Evolutionary conservation across 92 coral and sea anemone genomes (phyloP).

Genomic region (Palythoa heliodiscus): DNA sequence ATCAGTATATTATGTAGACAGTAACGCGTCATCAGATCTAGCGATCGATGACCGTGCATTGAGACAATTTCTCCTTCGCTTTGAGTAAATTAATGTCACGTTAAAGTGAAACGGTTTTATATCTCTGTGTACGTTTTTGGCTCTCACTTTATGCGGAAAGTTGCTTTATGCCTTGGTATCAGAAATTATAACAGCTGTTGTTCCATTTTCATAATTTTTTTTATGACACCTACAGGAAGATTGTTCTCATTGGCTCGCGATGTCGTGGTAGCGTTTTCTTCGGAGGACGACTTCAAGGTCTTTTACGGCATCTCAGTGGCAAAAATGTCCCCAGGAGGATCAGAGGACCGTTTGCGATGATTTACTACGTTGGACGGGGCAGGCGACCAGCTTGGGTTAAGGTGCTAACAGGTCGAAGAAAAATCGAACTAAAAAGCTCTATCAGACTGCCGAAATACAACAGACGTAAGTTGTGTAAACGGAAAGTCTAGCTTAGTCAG

Average conservation of each 20-base stretch:
- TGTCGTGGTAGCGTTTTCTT: background rate
- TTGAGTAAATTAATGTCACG: too few species aligned
- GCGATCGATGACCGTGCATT: too few species aligned
- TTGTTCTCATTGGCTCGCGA: conserved; percentile 25
- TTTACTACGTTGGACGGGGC: conserved; percentile 15
- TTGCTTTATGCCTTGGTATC: background rate
- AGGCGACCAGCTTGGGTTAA: conserved; percentile 18
- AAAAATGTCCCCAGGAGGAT: background rate
- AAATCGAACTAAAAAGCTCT: background rate
- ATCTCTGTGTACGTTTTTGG: background rate
- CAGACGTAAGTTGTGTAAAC: conserved; percentile 29
- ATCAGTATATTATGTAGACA: too few species aligned
- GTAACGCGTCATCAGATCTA: too few species aligned
- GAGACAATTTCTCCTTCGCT: too few species aligned
- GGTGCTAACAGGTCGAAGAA: background rate
- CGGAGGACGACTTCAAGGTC: background rate
- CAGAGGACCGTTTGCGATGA: conserved; percentile 11
- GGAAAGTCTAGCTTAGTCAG: background rate
- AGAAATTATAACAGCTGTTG: background rate
- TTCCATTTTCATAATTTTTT: background rate
- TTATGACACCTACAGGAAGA: conserved; percentile 12
- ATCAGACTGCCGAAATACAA: conserved; percentile 25
- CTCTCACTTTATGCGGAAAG: background rate
- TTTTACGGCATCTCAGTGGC: conserved; percentile 3
- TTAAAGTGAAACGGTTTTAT: too few species aligned